phyloP scores from a whole-genome alignment of 2,797 vertebrate genomes.

The Knipowitschia caucasica region DNA sequence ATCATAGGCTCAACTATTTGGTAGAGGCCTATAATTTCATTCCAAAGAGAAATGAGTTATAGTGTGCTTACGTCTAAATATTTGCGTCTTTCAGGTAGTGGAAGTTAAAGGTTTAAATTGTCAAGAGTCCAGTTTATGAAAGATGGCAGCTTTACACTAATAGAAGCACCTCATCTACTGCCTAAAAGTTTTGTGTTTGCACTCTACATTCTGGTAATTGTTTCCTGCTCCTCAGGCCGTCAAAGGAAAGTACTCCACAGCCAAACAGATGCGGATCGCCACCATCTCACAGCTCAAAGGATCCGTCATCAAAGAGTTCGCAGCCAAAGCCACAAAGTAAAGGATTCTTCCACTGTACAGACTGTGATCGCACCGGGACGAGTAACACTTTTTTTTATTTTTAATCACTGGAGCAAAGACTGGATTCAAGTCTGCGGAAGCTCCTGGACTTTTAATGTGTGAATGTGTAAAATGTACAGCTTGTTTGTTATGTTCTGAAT shows the following conservation, averaged over 20 bases:
- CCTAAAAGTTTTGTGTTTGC: background rate
- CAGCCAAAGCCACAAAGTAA: conserved; percentile 60
- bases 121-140: no score
- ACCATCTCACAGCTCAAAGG: conserved; percentile 73
- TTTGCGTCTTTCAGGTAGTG: no score
- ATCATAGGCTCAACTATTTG: no score
- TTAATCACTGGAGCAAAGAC: no score
- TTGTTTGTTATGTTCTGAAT: background rate
- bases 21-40: no score
- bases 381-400: no score
- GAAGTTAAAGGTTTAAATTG: no score
- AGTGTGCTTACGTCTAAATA: no score
- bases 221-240: conserved; percentile 65
- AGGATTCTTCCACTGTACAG: conserved; percentile 42
- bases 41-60: no score
- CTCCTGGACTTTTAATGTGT: conserved; percentile 5
- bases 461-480: conserved; percentile 41
- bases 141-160: no score
- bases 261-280: conserved; percentile 75
- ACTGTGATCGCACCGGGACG: conserved; percentile 2
- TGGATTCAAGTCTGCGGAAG: fast-evolving
- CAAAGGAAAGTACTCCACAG: conserved; percentile 81
- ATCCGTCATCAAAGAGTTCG: conserved; percentile 69
- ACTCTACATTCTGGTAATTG: background rate
- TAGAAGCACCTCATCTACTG: no score